These are phyloP conservation scores for Agonopterix alstromeriana DNA, from an alignment of 2,888 invertebrate genomes.

Conservation along the genomic window DNA sequence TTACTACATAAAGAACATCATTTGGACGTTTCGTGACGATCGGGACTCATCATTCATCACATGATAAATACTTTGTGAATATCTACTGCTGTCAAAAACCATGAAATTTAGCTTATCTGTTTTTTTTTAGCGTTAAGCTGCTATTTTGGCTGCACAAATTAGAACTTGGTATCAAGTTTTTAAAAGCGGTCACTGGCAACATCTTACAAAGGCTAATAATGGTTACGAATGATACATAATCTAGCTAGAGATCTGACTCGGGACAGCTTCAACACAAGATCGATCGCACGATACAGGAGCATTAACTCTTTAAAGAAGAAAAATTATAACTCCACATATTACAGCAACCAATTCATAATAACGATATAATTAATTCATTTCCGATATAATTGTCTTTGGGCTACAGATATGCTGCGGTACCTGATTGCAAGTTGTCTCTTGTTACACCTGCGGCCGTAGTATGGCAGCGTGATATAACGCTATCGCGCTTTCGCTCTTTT, in stretches of 20 bases:
- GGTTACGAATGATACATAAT: conserved; percentile 11
- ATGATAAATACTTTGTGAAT: too few relatives aligned
- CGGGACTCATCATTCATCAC: too few relatives aligned
- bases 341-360: conserved; percentile 1
- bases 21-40: too few relatives aligned
- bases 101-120: too few relatives aligned
- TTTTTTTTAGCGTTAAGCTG: conserved; percentile 3
- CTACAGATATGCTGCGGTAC: neutral
- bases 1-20: too few relatives aligned
- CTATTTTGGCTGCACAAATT: conserved; percentile 5
- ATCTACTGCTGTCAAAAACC: too few relatives aligned
- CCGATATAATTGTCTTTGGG: conserved; percentile 9
- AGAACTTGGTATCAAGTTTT: neutral
- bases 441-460: too few relatives aligned
- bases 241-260: conserved; percentile 9
- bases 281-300: too few relatives aligned
- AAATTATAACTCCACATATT: neutral
- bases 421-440: neutral
- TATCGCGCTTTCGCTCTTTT: too few relatives aligned
- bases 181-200: neutral
- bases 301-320: too few relatives aligned
- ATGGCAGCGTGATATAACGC: too few relatives aligned
- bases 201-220: conserved; percentile 5
- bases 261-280: neutral
- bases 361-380: conserved; percentile 1